Conservation (phyloP, 2,888 invertebrate genomes). For the Amiota mariae region DNA sequence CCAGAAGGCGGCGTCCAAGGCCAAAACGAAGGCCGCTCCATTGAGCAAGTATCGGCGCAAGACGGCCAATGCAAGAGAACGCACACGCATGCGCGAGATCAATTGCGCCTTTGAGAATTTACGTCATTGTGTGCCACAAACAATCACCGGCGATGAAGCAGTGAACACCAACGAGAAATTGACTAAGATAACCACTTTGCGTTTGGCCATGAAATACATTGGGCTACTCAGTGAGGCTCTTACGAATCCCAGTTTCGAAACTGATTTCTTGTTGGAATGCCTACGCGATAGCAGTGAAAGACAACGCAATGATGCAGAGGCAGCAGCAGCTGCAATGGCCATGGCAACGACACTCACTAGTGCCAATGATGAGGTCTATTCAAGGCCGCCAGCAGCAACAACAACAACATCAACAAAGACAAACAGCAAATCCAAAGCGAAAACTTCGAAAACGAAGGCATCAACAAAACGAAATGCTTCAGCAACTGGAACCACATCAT, state of each 20-base stretch:
- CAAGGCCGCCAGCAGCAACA: conserved; percentile 37
- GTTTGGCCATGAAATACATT: conserved; percentile 92
- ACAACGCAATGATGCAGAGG: conserved; percentile 42
- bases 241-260: conserved; percentile 71
- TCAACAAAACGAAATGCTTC: conserved; percentile 45
- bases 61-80: conserved; percentile 91
- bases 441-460: conserved; percentile 21
- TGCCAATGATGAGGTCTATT: conserved; percentile 34
- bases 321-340: conserved; percentile 26
- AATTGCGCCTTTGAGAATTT: conserved; percentile 91
- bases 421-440: conserved; percentile 40
- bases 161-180: conserved; percentile 82
- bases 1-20: conserved; percentile 53
- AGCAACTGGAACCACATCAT: conserved; percentile 28
- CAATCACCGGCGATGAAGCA: conserved; percentile 68
- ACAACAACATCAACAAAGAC: conserved; percentile 23
- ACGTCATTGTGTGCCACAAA: conserved; percentile 82
- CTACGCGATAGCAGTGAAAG: conserved; percentile 53
- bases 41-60: conserved; percentile 91
- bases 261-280: conserved; percentile 64
- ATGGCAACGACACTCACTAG: too few relatives aligned
- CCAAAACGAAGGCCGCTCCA: conserved; percentile 81
- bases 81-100: conserved; percentile 91
- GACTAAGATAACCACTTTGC: conserved; percentile 91
- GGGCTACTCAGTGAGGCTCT: conserved; percentile 82